Evolutionary conservation across 2,888 invertebrate genomes (phyloP).

Genomic region (Hyposoter didymator): DNA sequence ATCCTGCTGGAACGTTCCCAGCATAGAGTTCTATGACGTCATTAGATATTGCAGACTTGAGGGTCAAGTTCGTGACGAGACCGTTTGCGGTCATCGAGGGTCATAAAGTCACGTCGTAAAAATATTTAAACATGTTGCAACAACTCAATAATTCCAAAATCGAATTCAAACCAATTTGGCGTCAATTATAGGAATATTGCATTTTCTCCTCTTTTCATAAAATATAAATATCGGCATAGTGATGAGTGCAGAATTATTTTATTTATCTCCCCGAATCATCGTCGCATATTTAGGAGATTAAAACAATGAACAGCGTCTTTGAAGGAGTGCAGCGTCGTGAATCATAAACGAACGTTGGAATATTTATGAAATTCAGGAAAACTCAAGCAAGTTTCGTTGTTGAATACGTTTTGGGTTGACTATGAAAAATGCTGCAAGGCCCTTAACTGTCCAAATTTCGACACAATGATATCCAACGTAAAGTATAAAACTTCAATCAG

Average conservation of each 20-base stretch:
- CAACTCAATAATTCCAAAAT: not conserved
- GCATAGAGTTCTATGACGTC: slow-evolving; percentile 53
- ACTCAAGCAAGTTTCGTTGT: not conserved
- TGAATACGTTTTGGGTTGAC: not conserved
- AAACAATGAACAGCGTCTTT: not conserved
- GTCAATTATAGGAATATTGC: not conserved
- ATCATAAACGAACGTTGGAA: not conserved
- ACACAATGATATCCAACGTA: too few species aligned
- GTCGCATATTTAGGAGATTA: not conserved
- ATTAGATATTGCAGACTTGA: slow-evolving; percentile 41
- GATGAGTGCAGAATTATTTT: not conserved
- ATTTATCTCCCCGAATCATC: not conserved
- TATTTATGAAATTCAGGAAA: not conserved
- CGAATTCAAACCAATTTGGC: not conserved
- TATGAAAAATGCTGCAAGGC: not conserved
- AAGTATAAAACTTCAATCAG: not conserved
- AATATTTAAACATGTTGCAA: not conserved
- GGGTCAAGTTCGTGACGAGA: slow-evolving; percentile 68
- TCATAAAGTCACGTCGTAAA: slow-evolving; percentile 23
- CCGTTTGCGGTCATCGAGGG: slow-evolving; percentile 58
- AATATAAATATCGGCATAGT: not conserved
- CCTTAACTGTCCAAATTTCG: not conserved
- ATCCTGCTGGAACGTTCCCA: slow-evolving; percentile 21
- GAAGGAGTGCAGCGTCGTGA: not conserved
- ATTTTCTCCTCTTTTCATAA: not conserved